Evolutionary conservation across 2,113 vertebrate species (phyloP).

Genomic region (Chaenocephalus aceratus): DNA sequence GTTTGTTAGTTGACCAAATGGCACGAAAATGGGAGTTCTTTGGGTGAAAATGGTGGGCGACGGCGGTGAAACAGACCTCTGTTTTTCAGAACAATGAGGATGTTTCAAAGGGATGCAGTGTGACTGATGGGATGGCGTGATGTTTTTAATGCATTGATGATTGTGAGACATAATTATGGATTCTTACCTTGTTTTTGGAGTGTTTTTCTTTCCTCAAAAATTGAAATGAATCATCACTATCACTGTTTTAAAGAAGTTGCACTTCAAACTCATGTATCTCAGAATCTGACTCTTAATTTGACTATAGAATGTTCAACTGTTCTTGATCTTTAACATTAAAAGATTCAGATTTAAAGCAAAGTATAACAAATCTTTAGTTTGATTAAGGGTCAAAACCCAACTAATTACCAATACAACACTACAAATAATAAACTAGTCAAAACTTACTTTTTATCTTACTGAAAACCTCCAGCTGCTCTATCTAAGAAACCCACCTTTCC

Average conservation of each 20-base stretch:
- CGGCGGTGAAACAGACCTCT: conserved; percentile 30
- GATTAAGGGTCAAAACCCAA: conserved; percentile 17
- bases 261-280: conserved; percentile 1
- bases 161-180: conserved; percentile 54
- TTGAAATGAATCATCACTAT: not conserved
- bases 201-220: conserved; percentile 7
- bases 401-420: conserved; percentile 5
- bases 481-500: conserved; percentile 57
- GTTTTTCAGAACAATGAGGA: conserved; percentile 57
- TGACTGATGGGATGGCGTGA: conserved; percentile 56
- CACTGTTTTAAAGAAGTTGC: not conserved
- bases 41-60: conserved; percentile 48
- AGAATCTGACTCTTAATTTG: not conserved
- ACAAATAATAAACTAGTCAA: conserved; percentile 10
- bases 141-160: conserved; percentile 60
- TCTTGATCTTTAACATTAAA: not conserved
- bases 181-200: conserved; percentile 61
- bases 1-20: conserved; percentile 48
- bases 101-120: conserved; percentile 51
- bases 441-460: conserved; percentile 43
- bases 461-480: conserved; percentile 39
- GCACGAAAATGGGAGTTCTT: conserved; percentile 39
- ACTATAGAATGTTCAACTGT: not conserved
- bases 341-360: conserved; percentile 13
- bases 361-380: not conserved